These are phyloP conservation scores for Siniperca undulata DNA, from an alignment of 2,797 vertebrate species.

Conservation along the genomic window DNA sequence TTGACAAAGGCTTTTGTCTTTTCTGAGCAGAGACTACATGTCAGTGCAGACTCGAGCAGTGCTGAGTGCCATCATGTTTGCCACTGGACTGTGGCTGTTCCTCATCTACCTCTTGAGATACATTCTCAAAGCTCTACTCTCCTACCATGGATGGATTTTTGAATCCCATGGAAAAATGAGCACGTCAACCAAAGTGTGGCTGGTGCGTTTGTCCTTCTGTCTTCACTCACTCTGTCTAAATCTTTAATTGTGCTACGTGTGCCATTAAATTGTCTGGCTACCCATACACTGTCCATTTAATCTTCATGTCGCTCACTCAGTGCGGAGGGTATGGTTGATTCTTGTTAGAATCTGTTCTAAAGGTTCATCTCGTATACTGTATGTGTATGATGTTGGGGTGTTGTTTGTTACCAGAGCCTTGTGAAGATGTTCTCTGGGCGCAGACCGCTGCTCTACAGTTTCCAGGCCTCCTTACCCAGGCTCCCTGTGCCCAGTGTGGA, in stretches of 20 bases:
- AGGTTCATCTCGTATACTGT: background rate
- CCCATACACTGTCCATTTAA: background rate
- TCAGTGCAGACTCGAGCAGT: slow-evolving; percentile 82
- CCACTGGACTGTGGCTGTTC: slow-evolving; percentile 91
- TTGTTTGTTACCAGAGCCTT: slow-evolving; percentile 79
- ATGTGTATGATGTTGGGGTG: background rate
- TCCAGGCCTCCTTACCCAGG: slow-evolving; percentile 93
- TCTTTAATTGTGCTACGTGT: background rate
- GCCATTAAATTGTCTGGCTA: background rate
- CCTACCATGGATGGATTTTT: slow-evolving; percentile 96
- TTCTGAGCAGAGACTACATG: slow-evolving; percentile 77
- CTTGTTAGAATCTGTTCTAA: background rate
- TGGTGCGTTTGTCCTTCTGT: slow-evolving; percentile 81
- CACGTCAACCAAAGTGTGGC: slow-evolving; percentile 89
- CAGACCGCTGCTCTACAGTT: slow-evolving; percentile 94
- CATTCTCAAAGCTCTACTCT: slow-evolving; percentile 90
- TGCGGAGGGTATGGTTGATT: background rate
- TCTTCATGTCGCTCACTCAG: background rate
- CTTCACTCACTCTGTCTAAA: background rate
- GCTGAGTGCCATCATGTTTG: slow-evolving; percentile 90
- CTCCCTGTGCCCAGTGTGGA: slow-evolving; percentile 91
- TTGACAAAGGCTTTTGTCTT: slow-evolving; percentile 43
- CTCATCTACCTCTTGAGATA: slow-evolving; percentile 91
- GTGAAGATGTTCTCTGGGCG: slow-evolving; percentile 90
- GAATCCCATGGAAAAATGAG: slow-evolving; percentile 92